A percentile compares a stretch with the other conserved stretches of the same genome.
phyloP scores from a whole-genome alignment of 2,113 vertebrate genomes.

The Thalassarche chlororhynchos region DNA sequence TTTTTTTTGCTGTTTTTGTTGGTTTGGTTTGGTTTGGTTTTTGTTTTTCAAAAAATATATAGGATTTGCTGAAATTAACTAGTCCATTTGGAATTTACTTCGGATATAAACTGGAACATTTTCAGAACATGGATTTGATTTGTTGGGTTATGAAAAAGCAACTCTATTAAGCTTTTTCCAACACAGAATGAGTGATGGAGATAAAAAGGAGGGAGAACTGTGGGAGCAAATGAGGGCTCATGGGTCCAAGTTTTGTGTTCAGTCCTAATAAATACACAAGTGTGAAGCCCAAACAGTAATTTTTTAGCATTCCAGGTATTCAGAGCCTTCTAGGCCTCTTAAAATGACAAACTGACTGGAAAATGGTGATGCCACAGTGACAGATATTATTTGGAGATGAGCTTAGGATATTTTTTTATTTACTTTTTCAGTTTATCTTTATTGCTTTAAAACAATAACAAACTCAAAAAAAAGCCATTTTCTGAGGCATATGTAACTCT shows the following conservation, averaged over 20 bases:
- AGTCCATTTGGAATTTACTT: background rate
- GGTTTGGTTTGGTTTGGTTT: background rate
- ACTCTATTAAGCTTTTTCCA: background rate
- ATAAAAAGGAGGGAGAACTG: background rate
- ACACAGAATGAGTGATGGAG: background rate
- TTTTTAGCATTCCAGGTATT: background rate
- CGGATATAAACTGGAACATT: background rate
- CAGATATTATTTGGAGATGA: background rate
- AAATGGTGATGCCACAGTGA: background rate
- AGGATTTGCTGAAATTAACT: background rate
- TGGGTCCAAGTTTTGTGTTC: background rate
- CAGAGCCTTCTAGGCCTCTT: background rate
- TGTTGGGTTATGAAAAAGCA: background rate
- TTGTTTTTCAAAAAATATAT: background rate
- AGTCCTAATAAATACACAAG: background rate
- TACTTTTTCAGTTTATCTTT: constrained; percentile 2
- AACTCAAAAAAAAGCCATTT: background rate
- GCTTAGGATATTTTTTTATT: background rate
- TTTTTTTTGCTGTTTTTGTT: background rate
- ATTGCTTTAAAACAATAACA: background rate
- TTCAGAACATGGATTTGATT: background rate
- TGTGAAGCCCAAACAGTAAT: background rate
- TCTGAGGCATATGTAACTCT: background rate
- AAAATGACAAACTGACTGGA: background rate
- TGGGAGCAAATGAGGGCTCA: background rate